Base-by-base conservation (phyloP, 2,888 invertebrate species). In the Apamea sordens region DNA sequence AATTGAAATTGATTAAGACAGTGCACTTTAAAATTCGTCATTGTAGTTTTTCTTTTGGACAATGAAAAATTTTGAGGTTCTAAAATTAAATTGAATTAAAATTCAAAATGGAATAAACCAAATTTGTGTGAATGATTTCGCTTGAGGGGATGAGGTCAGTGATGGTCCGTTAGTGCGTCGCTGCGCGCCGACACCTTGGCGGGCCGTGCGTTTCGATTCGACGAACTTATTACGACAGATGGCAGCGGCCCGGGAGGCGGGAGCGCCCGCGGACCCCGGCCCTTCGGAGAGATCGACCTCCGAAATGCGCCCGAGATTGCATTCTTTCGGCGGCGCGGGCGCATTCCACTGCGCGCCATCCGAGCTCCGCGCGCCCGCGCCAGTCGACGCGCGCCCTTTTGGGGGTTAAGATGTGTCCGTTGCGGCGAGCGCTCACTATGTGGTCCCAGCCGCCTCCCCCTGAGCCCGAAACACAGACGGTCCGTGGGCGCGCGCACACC, bases 271-370 rank as follows among this genome's bases (percentile, higher is more conserved):
- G 93, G 94, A 93, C 93, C 94, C 93, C 94, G 95, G 95, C 94
- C 94, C 96, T 94, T 93, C 93, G 95, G 96, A 96, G 96, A 96
- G 97, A 96, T 96, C 96, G 96, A 96, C 96, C 96, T 96, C 97
- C 97, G 97, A 97, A 97, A 96, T 95, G 96, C 97, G 96, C 95
- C 97, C 96, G 97, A 96, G 97, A 97, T 97, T 96, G 96, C 97
- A 97, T 97, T 97, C 97, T 97, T 97, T 97, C 96, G 97, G 96
- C 96, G 94, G 96, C 94, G 95, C 96, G 96, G 96, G 97, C 96
- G 94, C 97, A 97, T 97, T 97, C 97, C 97, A 93, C 94, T 91
- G 96, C 95, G 95, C 96, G 95, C 95, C 95, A 95, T 95, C 95
- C 94, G 95, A 95, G 93, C 95, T 89, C 95, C 95, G 96, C 95